phyloP scores from a whole-genome alignment of 64 coral and sea anemone genomes.

The Montipora sp. region DNA sequence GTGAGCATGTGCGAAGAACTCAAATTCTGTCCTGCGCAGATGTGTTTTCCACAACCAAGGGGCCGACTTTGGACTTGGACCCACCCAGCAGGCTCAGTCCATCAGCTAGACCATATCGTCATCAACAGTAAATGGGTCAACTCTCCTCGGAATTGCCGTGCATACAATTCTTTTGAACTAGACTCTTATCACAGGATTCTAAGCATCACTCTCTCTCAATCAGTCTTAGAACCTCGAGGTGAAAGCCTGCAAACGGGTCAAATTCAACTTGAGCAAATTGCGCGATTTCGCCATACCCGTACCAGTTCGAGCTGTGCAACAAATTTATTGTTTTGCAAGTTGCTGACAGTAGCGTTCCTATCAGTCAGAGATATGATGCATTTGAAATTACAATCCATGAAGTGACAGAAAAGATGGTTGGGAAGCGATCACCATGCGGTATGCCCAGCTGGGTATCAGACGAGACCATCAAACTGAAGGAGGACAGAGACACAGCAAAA shows the following conservation, averaged over 20 bases:
- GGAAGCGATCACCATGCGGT: background rate
- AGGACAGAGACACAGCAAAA: too few species aligned
- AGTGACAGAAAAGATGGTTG: background rate
- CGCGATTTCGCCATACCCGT: background rate
- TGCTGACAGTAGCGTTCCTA: too few species aligned
- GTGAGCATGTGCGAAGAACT: background rate
- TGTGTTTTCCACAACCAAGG: background rate
- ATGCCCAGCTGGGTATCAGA: conserved; percentile 12
- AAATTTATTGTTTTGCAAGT: background rate
- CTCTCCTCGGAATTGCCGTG: conserved; percentile 32
- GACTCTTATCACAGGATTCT: conserved; percentile 43
- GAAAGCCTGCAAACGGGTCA: background rate
- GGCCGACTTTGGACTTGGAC: background rate
- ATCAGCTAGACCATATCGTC: conserved; percentile 33
- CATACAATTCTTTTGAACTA: conserved; percentile 38
- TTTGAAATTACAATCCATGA: background rate
- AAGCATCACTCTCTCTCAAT: conserved; percentile 2
- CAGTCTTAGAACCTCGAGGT: conserved; percentile 7
- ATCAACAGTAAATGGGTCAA: conserved; percentile 45
- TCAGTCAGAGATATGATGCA: background rate
- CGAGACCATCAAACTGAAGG: background rate
- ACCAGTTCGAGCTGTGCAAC: conserved; percentile 1
- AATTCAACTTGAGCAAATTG: conserved; percentile 45
- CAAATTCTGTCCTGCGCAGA: background rate
- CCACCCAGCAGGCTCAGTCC: background rate